These are phyloP conservation scores for Ctena decussata DNA, from an alignment of 2,888 invertebrate genomes.

Conservation along the genomic window DNA sequence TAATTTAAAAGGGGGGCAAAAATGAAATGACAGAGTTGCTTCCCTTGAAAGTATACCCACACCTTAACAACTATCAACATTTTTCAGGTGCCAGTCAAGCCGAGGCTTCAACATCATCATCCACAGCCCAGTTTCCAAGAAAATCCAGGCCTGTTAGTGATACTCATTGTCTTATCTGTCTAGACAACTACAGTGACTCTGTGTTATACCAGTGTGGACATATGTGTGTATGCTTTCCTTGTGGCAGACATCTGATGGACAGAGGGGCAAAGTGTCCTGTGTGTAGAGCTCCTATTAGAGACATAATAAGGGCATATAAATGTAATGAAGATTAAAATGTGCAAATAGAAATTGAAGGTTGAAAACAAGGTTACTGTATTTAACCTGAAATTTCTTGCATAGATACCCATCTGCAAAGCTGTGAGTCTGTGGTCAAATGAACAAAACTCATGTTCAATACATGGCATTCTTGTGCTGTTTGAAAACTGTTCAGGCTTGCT, in stretches of 20 bases:
- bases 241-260: slow-evolving; percentile 82
- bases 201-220: slow-evolving; percentile 87
- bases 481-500: no score
- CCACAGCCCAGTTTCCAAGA: slow-evolving; percentile 10
- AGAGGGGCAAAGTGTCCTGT: slow-evolving; percentile 84
- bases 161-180: slow-evolving; percentile 85
- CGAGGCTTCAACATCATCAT: background rate
- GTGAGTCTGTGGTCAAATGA: no score
- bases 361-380: no score
- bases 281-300: slow-evolving; percentile 85
- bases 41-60: no score
- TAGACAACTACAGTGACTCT: slow-evolving; percentile 83
- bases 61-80: no score
- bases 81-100: background rate
- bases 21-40: no score
- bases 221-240: slow-evolving; percentile 85
- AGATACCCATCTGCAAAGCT: no score
- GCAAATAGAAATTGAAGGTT: no score
- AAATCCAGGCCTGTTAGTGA: slow-evolving; percentile 78
- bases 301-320: slow-evolving; percentile 84
- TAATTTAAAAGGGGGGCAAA: no score
- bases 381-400: no score
- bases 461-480: no score
- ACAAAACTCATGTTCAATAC: no score
- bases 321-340: slow-evolving; percentile 70